Percentiles rank a stretch among this genome's conserved stretches.
phyloP scores from a whole-genome alignment of 2,797 vertebrate genomes.

The Staurois parvus region DNA sequence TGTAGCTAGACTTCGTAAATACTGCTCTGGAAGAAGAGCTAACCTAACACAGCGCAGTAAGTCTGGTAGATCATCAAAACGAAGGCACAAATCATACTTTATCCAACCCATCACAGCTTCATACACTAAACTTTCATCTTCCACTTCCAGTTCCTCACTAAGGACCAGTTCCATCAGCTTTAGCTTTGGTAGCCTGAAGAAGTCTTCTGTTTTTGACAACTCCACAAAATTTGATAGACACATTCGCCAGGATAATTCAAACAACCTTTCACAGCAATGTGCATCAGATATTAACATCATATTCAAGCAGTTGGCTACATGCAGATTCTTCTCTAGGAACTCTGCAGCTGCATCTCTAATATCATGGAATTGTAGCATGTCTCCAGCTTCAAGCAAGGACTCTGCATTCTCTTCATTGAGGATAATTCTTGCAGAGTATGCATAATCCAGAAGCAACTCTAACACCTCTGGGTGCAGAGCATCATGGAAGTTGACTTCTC shows the following conservation, averaged over 20 bases:
- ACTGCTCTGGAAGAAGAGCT: constrained; percentile 82
- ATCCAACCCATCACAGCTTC: constrained; percentile 88
- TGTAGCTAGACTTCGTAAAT: constrained; percentile 79
- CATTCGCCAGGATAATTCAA: constrained; percentile 86
- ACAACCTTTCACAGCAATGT: constrained; percentile 83
- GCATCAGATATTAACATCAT: constrained; percentile 89
- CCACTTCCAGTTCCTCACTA: constrained; percentile 86
- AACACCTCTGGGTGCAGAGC: constrained; percentile 85
- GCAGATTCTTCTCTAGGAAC: constrained; percentile 87
- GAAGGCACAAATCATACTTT: constrained; percentile 77
- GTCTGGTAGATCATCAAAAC: constrained; percentile 79
- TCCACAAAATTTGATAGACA: constrained; percentile 83
- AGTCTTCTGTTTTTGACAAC: constrained; percentile 83
- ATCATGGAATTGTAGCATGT: constrained; percentile 89
- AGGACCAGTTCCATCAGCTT: constrained; percentile 85
- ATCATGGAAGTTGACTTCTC: constrained; percentile 85
- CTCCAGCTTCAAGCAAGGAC: constrained; percentile 84
- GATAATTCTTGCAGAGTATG: constrained; percentile 83
- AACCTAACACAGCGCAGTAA: constrained; percentile 83
- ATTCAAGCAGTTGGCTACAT: constrained; percentile 84
- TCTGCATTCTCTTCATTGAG: constrained; percentile 89
- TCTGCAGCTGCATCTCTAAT: constrained; percentile 83
- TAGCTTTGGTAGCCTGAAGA: constrained; percentile 80
- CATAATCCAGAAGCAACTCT: constrained; percentile 85
- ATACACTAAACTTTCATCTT: constrained; percentile 86